phyloP scores from a whole-genome alignment of 1,140 invertebrate species.

The Drosophila mayri region DNA sequence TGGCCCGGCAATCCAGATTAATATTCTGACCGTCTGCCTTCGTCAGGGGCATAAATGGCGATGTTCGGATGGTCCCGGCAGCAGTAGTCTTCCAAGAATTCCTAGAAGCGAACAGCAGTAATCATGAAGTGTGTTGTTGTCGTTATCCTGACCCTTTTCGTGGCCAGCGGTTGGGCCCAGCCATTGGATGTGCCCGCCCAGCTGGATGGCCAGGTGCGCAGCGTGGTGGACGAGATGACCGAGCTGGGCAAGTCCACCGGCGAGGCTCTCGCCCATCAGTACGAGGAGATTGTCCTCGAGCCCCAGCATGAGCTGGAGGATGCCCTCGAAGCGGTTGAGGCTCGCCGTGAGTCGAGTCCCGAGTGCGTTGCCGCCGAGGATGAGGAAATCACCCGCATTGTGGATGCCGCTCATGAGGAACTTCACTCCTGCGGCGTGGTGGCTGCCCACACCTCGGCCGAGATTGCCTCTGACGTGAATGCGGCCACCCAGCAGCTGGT shows the following conservation, averaged over 20 bases:
- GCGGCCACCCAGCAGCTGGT: constrained; percentile 69
- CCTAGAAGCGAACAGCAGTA: not conserved
- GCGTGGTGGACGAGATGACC: constrained; percentile 53
- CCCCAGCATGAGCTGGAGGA: constrained; percentile 69
- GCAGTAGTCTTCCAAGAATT: constrained; percentile 15
- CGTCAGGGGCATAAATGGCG: constrained; percentile 24
- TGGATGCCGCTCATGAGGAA: constrained; percentile 64
- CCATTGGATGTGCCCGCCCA: constrained; percentile 38
- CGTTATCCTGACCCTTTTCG: constrained; percentile 36
- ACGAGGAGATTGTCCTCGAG: constrained; percentile 71
- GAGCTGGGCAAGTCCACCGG: constrained; percentile 58
- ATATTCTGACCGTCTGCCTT: constrained; percentile 4
- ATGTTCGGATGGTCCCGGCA: not conserved
- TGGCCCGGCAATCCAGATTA: constrained; percentile 35
- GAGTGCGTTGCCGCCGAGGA: constrained; percentile 71
- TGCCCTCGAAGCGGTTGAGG: constrained; percentile 60
- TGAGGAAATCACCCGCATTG: constrained; percentile 38
- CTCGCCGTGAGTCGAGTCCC: constrained; percentile 52
- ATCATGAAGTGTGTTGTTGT: constrained; percentile 51
- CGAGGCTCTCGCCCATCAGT: constrained; percentile 56
- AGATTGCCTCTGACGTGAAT: constrained; percentile 60
- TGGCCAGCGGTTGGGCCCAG: constrained; percentile 46
- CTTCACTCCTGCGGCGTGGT: constrained; percentile 50
- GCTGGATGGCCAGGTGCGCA: constrained; percentile 44
- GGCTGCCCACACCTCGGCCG: constrained; percentile 63